Evolutionary conservation across 2,113 vertebrate genomes (phyloP).

Genomic region (Damaliscus lunatus): DNA sequence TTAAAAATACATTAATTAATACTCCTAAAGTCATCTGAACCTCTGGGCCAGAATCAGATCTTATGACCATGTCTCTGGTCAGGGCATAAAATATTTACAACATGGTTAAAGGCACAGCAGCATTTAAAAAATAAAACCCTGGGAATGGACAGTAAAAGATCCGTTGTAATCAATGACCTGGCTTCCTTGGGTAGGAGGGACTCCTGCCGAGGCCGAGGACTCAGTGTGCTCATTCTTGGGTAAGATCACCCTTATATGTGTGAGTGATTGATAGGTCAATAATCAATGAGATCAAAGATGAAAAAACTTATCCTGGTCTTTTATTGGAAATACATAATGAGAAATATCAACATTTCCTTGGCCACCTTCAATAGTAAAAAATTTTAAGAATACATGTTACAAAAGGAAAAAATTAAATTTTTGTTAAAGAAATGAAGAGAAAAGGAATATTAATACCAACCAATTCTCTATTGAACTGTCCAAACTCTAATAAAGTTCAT

Average conservation of each 20-base stretch:
- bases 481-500: not conserved
- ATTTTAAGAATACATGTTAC: not conserved
- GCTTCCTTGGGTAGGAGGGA: not conserved
- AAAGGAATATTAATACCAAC: not conserved
- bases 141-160: conserved; percentile 19
- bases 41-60: conserved; percentile 20
- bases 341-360: not conserved
- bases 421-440: not conserved
- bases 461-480: not conserved
- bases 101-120: conserved; percentile 59
- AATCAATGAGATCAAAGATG: not conserved
- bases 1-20: conserved; percentile 10
- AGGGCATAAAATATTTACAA: conserved; percentile 60
- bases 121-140: conserved; percentile 32
- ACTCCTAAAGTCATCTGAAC: not conserved
- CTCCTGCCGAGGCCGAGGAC: not conserved
- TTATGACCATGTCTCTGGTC: not conserved
- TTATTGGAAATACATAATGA: not conserved
- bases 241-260: not conserved
- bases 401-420: not conserved
- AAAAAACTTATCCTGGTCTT: not conserved
- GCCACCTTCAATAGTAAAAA: not conserved
- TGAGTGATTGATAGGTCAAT: not conserved
- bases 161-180: conserved; percentile 30
- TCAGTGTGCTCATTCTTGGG: not conserved